Conservation (phyloP, 2,797 vertebrate species). For the Distichodus sexfasciatus region DNA sequence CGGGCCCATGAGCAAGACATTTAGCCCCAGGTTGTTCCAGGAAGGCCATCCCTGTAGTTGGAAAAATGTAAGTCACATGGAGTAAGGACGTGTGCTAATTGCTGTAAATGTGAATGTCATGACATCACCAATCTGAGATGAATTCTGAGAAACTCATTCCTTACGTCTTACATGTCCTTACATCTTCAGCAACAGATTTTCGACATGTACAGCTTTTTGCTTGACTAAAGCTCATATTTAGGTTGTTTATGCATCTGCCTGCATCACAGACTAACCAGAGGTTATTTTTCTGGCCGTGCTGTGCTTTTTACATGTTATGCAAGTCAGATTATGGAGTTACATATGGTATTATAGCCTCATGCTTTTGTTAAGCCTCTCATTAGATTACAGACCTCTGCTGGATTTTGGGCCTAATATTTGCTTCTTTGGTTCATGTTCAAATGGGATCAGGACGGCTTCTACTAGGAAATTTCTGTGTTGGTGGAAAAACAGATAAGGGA, state of each 20-base stretch:
- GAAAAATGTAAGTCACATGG: too few relatives aligned
- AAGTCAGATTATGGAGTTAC: conserved; percentile 1
- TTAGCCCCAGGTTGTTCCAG: too few relatives aligned
- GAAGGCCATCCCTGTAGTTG: too few relatives aligned
- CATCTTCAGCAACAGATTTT: too few relatives aligned
- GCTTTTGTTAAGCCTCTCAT: background rate
- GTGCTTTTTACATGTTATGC: background rate
- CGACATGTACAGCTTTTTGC: background rate
- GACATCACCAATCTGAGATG: too few relatives aligned
- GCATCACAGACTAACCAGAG: background rate
- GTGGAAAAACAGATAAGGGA: too few relatives aligned
- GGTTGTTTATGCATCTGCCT: background rate
- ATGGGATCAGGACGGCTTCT: background rate
- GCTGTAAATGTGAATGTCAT: too few relatives aligned
- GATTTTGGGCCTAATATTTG: background rate
- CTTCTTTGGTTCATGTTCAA: background rate
- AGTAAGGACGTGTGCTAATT: too few relatives aligned
- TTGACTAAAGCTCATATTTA: background rate
- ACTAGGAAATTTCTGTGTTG: too few relatives aligned
- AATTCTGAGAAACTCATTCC: too few relatives aligned
- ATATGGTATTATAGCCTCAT: background rate
- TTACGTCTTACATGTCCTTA: too few relatives aligned
- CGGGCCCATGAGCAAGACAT: too few relatives aligned
- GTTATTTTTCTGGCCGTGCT: background rate
- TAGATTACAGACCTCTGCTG: background rate